Evolutionary conservation across 2,888 invertebrate species (phyloP).

Genomic region (Dysmachus trigonus): DNA sequence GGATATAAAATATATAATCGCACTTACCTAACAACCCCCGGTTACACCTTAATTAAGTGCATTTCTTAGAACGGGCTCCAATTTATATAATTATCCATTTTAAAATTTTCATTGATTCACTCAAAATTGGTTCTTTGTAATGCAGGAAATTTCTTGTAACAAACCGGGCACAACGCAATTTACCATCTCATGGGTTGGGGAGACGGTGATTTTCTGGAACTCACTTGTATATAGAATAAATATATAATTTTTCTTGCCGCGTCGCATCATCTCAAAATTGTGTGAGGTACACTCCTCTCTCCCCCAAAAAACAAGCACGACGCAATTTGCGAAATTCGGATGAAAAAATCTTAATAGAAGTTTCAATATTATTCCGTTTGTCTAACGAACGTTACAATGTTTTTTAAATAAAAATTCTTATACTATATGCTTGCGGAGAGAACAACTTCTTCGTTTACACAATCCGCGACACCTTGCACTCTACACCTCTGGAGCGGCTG

Average conservation of each 20-base stretch:
- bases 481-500: not conserved
- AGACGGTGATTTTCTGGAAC: not conserved
- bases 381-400: not conserved
- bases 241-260: not conserved
- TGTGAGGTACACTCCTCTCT: not conserved
- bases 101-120: slow-evolving; percentile 4
- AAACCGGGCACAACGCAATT: not conserved
- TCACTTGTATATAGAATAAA: not conserved
- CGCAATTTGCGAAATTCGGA: not conserved
- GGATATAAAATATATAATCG: not conserved
- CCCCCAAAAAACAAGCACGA: not conserved
- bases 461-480: not conserved
- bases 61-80: not conserved
- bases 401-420: not conserved
- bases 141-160: not conserved
- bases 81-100: slow-evolving; percentile 37
- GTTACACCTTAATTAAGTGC: slow-evolving; percentile 13
- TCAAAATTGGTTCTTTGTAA: not conserved
- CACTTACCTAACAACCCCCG: slow-evolving; percentile 19
- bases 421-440: not conserved
- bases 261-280: not conserved
- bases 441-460: not conserved
- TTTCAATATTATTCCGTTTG: not conserved
- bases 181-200: not conserved
- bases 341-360: not conserved